Conservation (phyloP, 1,140 invertebrate genomes). For the Arion vulgaris region DNA sequence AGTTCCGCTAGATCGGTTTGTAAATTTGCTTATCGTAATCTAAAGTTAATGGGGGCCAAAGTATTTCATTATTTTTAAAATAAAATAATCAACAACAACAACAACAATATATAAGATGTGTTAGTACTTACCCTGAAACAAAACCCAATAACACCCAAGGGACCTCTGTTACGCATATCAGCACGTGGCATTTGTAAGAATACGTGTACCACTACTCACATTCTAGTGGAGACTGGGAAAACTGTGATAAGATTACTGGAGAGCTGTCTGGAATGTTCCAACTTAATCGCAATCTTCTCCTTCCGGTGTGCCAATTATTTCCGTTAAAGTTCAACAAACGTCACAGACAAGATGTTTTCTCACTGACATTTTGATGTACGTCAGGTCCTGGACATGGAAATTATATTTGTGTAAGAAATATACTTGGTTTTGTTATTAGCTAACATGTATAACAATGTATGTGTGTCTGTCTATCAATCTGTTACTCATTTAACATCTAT, state of each 20-base stretch:
- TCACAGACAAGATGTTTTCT: not conserved
- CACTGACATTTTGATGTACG: not conserved
- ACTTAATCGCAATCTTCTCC: not conserved
- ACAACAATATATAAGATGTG: too few relatives aligned
- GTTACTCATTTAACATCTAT: too few relatives aligned
- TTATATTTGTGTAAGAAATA: too few relatives aligned
- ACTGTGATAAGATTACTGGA: not conserved
- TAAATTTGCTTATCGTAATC: too few relatives aligned
- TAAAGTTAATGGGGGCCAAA: too few relatives aligned
- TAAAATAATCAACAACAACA: too few relatives aligned
- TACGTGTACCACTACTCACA: not conserved
- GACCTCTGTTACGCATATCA: conserved; percentile 6
- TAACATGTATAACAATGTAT: not conserved
- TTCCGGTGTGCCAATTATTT: not conserved
- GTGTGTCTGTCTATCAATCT: not conserved
- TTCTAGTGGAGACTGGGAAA: not conserved
- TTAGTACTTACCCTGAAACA: conserved; percentile 1
- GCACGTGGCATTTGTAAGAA: conserved; percentile 13
- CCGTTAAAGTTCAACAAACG: not conserved
- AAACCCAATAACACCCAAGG: not conserved
- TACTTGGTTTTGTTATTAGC: not conserved
- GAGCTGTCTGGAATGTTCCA: not conserved
- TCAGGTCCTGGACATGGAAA: too few relatives aligned
- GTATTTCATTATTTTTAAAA: too few relatives aligned
- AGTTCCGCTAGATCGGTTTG: too few relatives aligned